Conservation (phyloP, 2,113 vertebrate species). For the Hiodon tergisus region DNA sequence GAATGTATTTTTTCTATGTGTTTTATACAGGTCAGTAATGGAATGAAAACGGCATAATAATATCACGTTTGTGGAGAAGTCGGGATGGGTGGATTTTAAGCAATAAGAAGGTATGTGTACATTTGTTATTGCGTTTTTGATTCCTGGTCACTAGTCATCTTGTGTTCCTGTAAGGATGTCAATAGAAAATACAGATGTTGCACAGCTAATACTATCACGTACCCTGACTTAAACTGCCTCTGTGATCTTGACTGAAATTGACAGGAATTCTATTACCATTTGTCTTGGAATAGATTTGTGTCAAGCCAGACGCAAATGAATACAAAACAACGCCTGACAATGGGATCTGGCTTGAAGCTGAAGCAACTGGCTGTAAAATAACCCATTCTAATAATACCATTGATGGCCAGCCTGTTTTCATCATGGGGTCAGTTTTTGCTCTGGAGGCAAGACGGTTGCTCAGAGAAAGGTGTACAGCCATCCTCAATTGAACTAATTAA, state of each 20-base stretch:
- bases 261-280: neutral
- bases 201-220: neutral
- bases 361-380: neutral
- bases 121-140: too few species aligned
- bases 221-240: neutral
- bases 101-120: too few species aligned
- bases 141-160: neutral
- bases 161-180: neutral
- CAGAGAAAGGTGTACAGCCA: neutral
- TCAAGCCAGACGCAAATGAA: neutral
- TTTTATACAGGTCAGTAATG: too few species aligned
- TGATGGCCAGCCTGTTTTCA: neutral
- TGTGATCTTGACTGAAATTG: neutral
- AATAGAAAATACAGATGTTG: neutral
- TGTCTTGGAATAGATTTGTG: neutral
- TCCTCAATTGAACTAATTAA: conserved; percentile 10
- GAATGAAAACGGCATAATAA: too few species aligned
- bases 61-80: too few species aligned
- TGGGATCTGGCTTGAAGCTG: neutral
- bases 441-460: neutral
- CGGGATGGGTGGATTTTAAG: too few species aligned
- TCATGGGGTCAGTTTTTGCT: neutral
- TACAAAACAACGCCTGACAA: neutral
- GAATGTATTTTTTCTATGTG: too few species aligned
- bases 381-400: neutral